phyloP scores from a whole-genome alignment of 2,888 invertebrate genomes.

The Ferrisia virgata region DNA sequence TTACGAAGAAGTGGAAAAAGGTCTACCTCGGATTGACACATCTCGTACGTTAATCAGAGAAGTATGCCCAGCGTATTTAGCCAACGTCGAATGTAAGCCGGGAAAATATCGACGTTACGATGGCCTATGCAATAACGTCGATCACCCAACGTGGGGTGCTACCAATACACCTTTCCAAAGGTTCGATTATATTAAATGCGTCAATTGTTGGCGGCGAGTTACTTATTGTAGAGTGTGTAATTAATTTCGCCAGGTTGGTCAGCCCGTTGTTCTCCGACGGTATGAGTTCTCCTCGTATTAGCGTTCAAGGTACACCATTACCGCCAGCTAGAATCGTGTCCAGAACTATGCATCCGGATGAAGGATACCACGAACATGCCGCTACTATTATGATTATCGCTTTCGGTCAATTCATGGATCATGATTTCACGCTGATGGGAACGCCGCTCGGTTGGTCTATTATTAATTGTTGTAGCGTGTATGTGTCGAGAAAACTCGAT shows the following conservation, averaged over 20 bases:
- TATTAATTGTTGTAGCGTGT: not conserved
- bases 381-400: conserved; percentile 91
- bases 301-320: conserved; percentile 72
- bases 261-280: conserved; percentile 83
- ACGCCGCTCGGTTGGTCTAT: conserved; percentile 72
- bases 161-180: conserved; percentile 83
- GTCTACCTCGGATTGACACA: conserved; percentile 81
- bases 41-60: conserved; percentile 81
- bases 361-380: conserved; percentile 89
- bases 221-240: not conserved
- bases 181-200: conserved; percentile 52
- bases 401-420: conserved; percentile 95
- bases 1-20: conserved; percentile 83
- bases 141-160: conserved; percentile 87
- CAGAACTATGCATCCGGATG: conserved; percentile 87
- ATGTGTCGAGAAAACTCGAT: not conserved
- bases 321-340: conserved; percentile 83
- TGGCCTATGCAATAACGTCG: conserved; percentile 83
- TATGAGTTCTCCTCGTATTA: conserved; percentile 77
- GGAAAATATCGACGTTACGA: conserved; percentile 84
- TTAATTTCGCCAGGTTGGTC: conserved; percentile 59
- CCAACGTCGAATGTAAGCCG: conserved; percentile 82
- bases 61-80: conserved; percentile 81
- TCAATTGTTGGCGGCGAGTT: not conserved
- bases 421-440: conserved; percentile 85